These are phyloP conservation scores for Macrosoma leucophasiata DNA, from an alignment of 2,888 invertebrate genomes.

Conservation along the genomic window DNA sequence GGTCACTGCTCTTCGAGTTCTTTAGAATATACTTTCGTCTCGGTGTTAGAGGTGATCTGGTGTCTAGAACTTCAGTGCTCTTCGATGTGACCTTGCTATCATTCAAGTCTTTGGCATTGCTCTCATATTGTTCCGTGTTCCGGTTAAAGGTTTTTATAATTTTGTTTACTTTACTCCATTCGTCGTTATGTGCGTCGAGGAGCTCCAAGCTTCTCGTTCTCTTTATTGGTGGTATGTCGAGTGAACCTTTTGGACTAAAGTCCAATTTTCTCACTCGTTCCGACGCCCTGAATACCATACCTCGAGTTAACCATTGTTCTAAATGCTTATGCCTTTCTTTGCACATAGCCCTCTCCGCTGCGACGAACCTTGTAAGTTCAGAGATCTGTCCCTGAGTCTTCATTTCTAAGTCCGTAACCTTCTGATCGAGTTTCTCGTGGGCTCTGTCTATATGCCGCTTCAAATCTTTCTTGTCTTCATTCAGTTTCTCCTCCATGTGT, in stretches of 20 bases:
- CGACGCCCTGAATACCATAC: constrained; percentile 76
- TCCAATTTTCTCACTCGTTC: constrained; percentile 65
- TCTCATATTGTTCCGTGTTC: constrained; percentile 52
- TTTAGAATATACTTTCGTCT: constrained; percentile 48
- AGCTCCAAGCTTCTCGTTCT: constrained; percentile 84
- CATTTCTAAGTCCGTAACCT: constrained; percentile 86
- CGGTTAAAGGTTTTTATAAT: constrained; percentile 58
- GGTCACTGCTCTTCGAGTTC: constrained; percentile 61
- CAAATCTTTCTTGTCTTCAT: constrained; percentile 86
- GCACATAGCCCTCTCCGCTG: constrained; percentile 77
- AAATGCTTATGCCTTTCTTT: constrained; percentile 79
- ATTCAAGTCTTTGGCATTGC: constrained; percentile 59
- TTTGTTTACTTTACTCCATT: constrained; percentile 59
- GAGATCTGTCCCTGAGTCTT: constrained; percentile 83
- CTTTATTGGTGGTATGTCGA: constrained; percentile 75
- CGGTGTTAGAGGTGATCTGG: constrained; percentile 46
- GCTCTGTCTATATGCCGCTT: constrained; percentile 86
- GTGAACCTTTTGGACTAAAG: constrained; percentile 68
- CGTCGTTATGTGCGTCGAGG: constrained; percentile 67
- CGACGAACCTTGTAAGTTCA: constrained; percentile 79
- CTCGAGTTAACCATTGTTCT: constrained; percentile 81
- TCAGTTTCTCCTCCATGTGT: constrained; percentile 89
- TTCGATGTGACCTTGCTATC: constrained; percentile 62
- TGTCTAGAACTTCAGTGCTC: constrained; percentile 69
- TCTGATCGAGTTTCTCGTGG: constrained; percentile 85